Percentiles rank a stretch among this genome's conserved stretches.
Evolutionary conservation across 1,140 invertebrate genomes (phyloP).

Genomic region (Kradibia gibbosae): DNA sequence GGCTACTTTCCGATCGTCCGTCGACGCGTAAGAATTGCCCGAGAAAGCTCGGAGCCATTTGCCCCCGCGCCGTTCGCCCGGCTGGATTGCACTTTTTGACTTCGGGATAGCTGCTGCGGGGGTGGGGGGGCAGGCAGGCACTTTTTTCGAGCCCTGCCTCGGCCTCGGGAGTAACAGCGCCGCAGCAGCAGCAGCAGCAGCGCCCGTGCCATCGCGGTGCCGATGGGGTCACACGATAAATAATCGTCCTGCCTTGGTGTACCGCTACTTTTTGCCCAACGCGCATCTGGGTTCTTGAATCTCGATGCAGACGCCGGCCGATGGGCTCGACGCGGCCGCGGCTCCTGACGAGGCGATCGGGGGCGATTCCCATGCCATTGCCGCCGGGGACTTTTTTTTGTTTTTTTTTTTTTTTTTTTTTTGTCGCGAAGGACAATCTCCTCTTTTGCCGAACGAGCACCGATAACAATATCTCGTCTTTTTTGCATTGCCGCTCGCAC

Average conservation of each 20-base stretch:
- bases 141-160: no score
- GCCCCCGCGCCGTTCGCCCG: no score
- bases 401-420: not conserved
- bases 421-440: not conserved
- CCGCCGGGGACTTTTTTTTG: slow-evolving; percentile 1
- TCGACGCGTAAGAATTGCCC: no score
- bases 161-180: no score
- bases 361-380: slow-evolving; percentile 17
- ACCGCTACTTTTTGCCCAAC: slow-evolving; percentile 28
- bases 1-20: no score
- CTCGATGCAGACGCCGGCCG: slow-evolving; percentile 2
- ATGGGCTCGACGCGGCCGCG: not conserved
- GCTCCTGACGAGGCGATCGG: not conserved
- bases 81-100: not conserved
- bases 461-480: no score
- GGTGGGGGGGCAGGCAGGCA: no score
- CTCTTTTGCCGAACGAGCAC: not conserved
- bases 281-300: slow-evolving; percentile 24
- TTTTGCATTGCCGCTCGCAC: not conserved
- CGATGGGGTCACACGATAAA: slow-evolving; percentile 7
- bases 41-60: no score
- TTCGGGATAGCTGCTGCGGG: not conserved
- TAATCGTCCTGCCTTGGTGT: slow-evolving; percentile 9
- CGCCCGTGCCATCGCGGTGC: not conserved
- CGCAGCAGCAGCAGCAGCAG: no score